Evolutionary conservation across 2,797 vertebrate species (phyloP), one percentile per base, ranked within the genome.

Genomic region (Coracias cyanogaster): DNA sequence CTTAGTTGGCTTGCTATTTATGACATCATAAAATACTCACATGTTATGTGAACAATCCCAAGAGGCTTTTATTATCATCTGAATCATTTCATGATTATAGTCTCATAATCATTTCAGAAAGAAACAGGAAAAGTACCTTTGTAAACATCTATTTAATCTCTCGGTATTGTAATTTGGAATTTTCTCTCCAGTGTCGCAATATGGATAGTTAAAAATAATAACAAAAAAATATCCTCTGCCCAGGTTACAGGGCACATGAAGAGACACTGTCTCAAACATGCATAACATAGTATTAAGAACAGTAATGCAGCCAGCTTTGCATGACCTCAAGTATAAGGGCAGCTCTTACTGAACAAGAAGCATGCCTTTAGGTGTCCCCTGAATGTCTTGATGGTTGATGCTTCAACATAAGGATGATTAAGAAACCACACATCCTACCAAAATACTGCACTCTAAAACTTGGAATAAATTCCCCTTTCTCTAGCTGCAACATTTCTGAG

Each of bases 401-500:
- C 65, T 72, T 83, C 88, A 96, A 93, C 89, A 87, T 64, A 95
- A 91, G 85, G 89, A 95, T 97, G 87, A 96, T 87, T 97, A 96
- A 92, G 94, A 94, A 96, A 94, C 89, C 94, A 81, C 31, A 93
- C 41, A 88, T 66, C 43, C 82, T 83, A 93, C 92, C 96, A 94
- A 95, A 96, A 95, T 81, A 92, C 93, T 15, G 87, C 81, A 76
- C 78, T 94, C 91, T 93, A 89, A 78, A 92, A 86, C 39, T 58
- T 31, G 61, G 94, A 97, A 97, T 97, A 96, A 97, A 97, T 97
- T 96, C 95, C 87, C 78, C 52, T 93, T 94, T 95, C 95, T 64
- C 91, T 49, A 97, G 71, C 94, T 90, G 69, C 88, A 85, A 93
- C 96, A 92, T 91, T 97, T 95, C 81, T 96, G 89, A 94, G 94